Conservation (phyloP, 2,113 vertebrate genomes). For the human (Homo sapiens) region DNA sequence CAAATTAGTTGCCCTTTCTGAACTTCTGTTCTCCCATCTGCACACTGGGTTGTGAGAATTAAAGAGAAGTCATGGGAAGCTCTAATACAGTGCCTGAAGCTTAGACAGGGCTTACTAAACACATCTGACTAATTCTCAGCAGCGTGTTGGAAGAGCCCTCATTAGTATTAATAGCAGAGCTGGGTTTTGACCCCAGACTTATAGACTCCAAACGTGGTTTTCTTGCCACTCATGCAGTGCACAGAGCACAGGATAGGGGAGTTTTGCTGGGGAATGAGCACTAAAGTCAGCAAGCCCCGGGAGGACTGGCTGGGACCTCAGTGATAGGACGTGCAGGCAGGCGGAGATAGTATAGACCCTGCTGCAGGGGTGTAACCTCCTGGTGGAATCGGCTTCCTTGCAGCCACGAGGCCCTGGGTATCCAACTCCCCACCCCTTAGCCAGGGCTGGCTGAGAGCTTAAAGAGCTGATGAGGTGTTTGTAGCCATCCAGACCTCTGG, state of each 20-base stretch:
- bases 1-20: conserved; percentile 5
- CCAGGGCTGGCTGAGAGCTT: neutral
- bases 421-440: neutral
- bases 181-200: neutral
- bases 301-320: neutral
- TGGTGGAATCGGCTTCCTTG: neutral
- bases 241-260: neutral
- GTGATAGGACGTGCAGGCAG: neutral
- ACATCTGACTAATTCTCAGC: neutral
- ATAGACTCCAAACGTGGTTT: neutral
- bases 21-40: neutral
- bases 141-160: neutral
- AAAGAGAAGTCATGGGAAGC: neutral
- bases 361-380: neutral
- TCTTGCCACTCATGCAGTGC: neutral
- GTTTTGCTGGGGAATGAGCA: neutral
- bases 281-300: neutral
- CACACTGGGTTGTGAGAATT: neutral
- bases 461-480: neutral
- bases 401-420: accelerated
- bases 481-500: neutral
- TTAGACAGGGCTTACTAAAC: neutral
- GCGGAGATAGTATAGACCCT: neutral
- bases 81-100: neutral
- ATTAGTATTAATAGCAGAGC: neutral